Base-by-base conservation (phyloP, 2,797 vertebrate species). In the Melanotaenia boesemani region DNA sequence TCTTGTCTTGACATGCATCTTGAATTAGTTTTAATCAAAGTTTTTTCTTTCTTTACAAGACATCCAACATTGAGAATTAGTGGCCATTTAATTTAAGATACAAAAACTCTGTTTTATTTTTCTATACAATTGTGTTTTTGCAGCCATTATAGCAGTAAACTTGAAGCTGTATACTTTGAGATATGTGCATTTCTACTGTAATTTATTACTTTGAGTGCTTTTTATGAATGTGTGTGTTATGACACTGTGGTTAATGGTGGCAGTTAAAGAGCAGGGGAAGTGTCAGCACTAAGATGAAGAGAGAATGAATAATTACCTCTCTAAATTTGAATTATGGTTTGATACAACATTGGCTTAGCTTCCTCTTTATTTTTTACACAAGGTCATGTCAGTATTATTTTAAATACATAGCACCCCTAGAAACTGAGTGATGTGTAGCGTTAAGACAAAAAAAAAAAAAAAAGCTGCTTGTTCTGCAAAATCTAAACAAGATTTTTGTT, bases 301-400 rank as follows among this genome's bases (percentile, higher is more conserved):
- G 32, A 15, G 75, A 20, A 64, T 83, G 86, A 88, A 74, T 85
- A 72, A 89, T 67, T 63, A 61, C 79, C 77, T 80, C 57, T 81
- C 65, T 64, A 61, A 64, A 80, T 84, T 54, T 73, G 77, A 86
- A 72, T 85, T 80, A 86, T 56, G 68, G 77, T 77, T 76, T 83
- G 83, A 84, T 84, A 82, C 69, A 83, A 80, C 86, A 70, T 64
- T 85, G 68, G 77, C 82, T 85, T 74, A 82, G 67, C 79, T 84
- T 86, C 80, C 79, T 84, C 80, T 80, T 81, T 83, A 79, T 26
- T 75, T 83, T 87, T 89, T 74, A 85, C 81, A 81, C 81, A 79
- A 83, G 86, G 82, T 88, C 81, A 59, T 11, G 46, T 72, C 71
- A 61, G 62, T 56, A 6, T 76, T 74, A 30, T 70, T 76, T 71